Conservation (phyloP, 1,140 invertebrate species). For the Cherax quadricarinatus region DNA sequence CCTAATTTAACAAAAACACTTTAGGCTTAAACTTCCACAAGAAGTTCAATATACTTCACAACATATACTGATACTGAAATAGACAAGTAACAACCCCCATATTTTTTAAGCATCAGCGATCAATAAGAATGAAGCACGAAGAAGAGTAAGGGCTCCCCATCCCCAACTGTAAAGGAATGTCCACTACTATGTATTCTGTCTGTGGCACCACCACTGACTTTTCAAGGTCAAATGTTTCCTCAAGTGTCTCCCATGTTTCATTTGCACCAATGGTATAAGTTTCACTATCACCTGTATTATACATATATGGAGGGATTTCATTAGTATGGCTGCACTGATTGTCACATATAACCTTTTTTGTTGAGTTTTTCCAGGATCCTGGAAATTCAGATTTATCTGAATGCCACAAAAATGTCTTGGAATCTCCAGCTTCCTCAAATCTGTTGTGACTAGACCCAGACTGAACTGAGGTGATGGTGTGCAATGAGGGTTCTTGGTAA, state of each 20-base stretch:
- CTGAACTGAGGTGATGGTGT: conserved; percentile 15
- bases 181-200: conserved; percentile 68
- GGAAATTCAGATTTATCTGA: neutral
- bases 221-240: conserved; percentile 22
- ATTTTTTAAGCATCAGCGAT: conserved; percentile 43
- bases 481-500: conserved; percentile 40
- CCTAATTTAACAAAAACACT: conserved; percentile 2
- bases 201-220: conserved; percentile 17
- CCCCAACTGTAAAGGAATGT: conserved; percentile 70
- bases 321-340: conserved; percentile 22
- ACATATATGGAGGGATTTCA: conserved; percentile 4
- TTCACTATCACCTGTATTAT: conserved; percentile 1
- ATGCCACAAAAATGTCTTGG: neutral
- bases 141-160: conserved; percentile 72
- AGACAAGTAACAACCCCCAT: neutral
- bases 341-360: conserved; percentile 21
- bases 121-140: conserved; percentile 67
- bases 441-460: conserved; percentile 48
- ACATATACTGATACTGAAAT: conserved; percentile 9
- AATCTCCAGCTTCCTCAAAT: conserved; percentile 27
- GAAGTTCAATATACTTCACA: conserved; percentile 24
- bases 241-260: neutral
- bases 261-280: conserved; percentile 7
- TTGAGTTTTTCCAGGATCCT: conserved; percentile 16
- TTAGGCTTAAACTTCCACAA: conserved; percentile 19